Evolutionary conservation across 2,113 vertebrate species (phyloP), one percentile per base, ranked within the genome.

Genomic region (Gambusia holbrooki): DNA sequence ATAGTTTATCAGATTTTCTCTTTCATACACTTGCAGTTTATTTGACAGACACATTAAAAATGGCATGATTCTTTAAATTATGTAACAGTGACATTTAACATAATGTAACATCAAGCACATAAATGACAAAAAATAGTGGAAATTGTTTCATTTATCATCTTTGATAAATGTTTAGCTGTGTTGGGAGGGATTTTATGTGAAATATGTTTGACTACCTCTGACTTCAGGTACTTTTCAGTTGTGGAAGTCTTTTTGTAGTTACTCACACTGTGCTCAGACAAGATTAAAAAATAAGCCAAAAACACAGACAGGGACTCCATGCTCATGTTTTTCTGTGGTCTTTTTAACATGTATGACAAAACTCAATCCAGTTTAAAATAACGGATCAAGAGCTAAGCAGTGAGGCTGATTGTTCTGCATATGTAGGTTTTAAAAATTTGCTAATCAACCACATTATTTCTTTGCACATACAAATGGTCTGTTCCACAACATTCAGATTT

Each of bases 1-100:
- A 94, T 94, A 90, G 77, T 88, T 87, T 83, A 22, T 80, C 87
- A 62, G 66, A 87, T 71, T 81, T 88, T 87, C 81, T 79, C 82
- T 88, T 86, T 92, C 89, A 93, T 82, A 91, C 84, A 88, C 58
- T 79, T 66, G 62, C 80, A 88, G 51, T 58, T 6, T 78, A 82
- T 86, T 87, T 86, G 54, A 91, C 84, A 92, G 82, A 90, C 82
- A 91, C 81, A 69, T 74, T 80, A 29, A 81, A 37, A 84, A 74
- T 66, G 65, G 45, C 63, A 74, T 76, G 61, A 62, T 60, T 76
- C 35, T 66, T 69, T 62, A 70, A 87, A 82, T 74, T 54, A n/a
- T n/a, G n/a, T n/a, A n/a, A n/a, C n/a, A n/a, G n/a, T n/a, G n/a
- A n/a, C n/a, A n/a, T n/a, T n/a, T n/a, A n/a, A n/a, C n/a, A n/a